Evolutionary conservation across 2,797 vertebrate species (phyloP), one percentile per base, ranked within the genome.

Genomic region (Sebastolobus altivelis): DNA sequence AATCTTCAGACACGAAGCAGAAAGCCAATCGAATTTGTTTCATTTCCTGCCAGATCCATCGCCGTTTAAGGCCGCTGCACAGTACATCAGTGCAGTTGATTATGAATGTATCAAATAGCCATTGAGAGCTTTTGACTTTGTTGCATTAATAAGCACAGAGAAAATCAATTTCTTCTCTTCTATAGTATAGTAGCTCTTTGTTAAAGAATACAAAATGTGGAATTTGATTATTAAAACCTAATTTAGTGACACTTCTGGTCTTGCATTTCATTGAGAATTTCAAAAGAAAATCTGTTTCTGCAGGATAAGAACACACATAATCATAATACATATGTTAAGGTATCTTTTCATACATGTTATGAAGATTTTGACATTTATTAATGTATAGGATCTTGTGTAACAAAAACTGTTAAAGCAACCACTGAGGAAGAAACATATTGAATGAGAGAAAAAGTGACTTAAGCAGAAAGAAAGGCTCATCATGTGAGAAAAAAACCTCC

Each of bases 11-110:
- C 84, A 58, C 71, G 66, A 63, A 86, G 84, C 78, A 81, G 82
- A 89, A 87, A 90, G 89, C 87, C 91, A 93, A 91, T 93, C 72
- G 73, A 90, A 89, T 93, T 91, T 90, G 89, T 91, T 93, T 91
- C 87, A 93, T 92, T 93, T 94, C 92, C 91, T 91, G 92, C 83
- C 88, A 73, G 87, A 90, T 87, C 90, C 84, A 92, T 89, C 83
- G 77, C 72, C 71, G 75, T 88, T 90, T 82, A 85, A 89, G 87
- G 80, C 77, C 4, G 79, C 65, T 76, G 61, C 65, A 27, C 89
- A 93, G 88, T 91, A 87, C 92, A 91, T 91, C 92, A 91, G 89
- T 0, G 73, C 85, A 92, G 88, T 91, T 92, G 90, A 92, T 94
- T 89, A 92, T 89, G 85, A 92, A 90, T 88, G 90, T 88, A 93